Percentiles rank a stretch among this genome's conserved stretches.
phyloP scores from a whole-genome alignment of 2,113 vertebrate species.

The Origma solitaria region DNA sequence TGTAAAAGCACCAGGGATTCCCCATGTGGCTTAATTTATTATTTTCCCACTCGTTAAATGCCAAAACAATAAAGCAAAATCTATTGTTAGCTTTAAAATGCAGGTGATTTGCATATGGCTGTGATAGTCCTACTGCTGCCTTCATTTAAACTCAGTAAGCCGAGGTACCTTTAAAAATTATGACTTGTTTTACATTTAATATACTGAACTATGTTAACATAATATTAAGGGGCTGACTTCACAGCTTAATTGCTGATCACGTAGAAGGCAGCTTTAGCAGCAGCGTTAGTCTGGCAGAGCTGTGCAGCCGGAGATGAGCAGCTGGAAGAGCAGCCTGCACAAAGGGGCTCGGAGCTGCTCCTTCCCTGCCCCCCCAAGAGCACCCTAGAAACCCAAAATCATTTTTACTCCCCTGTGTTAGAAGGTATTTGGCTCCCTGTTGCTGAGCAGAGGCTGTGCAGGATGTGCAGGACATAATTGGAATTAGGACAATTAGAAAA shows the following conservation, averaged over 20 bases:
- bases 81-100: conserved; percentile 46
- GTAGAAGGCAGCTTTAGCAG: conserved; percentile 29
- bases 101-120: conserved; percentile 48
- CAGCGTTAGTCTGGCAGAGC: neutral
- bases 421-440: neutral
- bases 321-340: conserved; percentile 30
- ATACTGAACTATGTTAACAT: conserved; percentile 66
- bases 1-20: conserved; percentile 43
- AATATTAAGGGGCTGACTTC: conserved; percentile 66
- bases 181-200: conserved; percentile 61
- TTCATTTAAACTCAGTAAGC: conserved; percentile 56
- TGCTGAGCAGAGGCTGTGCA: neutral
- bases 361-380: neutral
- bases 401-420: neutral
- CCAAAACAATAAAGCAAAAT: conserved; percentile 64
- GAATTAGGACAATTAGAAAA: neutral
- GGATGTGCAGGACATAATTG: neutral
- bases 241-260: conserved; percentile 58
- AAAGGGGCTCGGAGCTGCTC: neutral
- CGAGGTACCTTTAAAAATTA: conserved; percentile 30
- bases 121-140: conserved; percentile 40
- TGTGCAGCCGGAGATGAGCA: neutral
- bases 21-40: conserved; percentile 58
- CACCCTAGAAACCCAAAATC: neutral
- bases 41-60: conserved; percentile 66